Evolutionary conservation across 2,797 vertebrate genomes (phyloP).

Genomic region (Odontamblyopus rebecca): DNA sequence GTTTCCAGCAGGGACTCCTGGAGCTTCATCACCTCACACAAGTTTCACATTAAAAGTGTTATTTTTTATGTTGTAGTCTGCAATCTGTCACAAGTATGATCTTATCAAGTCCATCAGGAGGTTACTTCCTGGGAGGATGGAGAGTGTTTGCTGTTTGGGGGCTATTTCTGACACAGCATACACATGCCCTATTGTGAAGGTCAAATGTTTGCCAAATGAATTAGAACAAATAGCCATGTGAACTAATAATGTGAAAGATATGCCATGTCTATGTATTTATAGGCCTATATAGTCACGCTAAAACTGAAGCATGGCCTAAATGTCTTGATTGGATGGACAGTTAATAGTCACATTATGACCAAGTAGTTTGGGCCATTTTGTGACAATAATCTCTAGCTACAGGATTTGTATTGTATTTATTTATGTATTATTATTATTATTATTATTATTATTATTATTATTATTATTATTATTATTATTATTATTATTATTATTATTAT

Average conservation of each 20-base stretch:
- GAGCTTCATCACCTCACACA: too few relatives aligned
- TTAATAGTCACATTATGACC: neutral
- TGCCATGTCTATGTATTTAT: neutral
- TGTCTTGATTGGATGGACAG: neutral
- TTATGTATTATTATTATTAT: too few relatives aligned
- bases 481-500: too few relatives aligned
- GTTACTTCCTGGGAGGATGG: conserved; percentile 56
- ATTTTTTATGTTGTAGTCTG: conserved; percentile 25
- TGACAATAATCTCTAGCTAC: neutral
- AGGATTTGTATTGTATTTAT: too few relatives aligned
- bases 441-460: too few relatives aligned
- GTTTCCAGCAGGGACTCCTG: too few relatives aligned
- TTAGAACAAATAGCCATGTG: neutral
- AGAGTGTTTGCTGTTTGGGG: conserved; percentile 3
- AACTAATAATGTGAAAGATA: neutral
- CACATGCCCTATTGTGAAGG: neutral
- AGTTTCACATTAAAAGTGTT: too few relatives aligned
- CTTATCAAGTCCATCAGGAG: conserved; percentile 61
- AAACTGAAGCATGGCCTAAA: neutral
- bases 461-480: too few relatives aligned
- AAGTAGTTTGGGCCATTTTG: neutral
- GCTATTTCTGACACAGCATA: neutral
- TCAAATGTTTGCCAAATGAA: neutral
- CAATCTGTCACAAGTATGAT: conserved; percentile 62
- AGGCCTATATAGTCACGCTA: neutral